Evolutionary conservation across 1,140 invertebrate genomes (phyloP).

Genomic region (Hermetia illucens): DNA sequence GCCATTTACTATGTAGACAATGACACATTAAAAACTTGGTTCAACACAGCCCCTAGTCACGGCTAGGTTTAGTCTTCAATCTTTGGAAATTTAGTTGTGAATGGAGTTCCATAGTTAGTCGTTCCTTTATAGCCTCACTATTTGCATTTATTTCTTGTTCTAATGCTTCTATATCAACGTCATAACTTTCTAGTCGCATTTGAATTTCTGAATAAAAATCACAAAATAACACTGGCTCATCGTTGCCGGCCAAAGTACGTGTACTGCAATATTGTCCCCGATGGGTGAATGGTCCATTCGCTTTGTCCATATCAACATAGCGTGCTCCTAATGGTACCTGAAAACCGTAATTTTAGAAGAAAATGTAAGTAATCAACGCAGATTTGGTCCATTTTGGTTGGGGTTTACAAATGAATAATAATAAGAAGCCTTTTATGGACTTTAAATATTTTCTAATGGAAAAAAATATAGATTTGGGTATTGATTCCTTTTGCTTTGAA

Average conservation of each 20-base stretch:
- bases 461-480: no score
- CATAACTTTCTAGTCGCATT: constrained; percentile 26
- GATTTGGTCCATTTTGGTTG: no score
- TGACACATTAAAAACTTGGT: no score
- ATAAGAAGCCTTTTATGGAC: no score
- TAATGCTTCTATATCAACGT: constrained; percentile 21
- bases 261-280: constrained; percentile 27
- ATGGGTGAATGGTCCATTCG: constrained; percentile 18
- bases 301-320: constrained; percentile 8
- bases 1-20: no score
- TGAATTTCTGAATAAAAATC: constrained; percentile 30
- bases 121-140: constrained; percentile 21
- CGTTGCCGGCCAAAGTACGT: constrained; percentile 16
- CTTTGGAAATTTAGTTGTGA: constrained; percentile 11
- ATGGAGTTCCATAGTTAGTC: constrained; percentile 21
- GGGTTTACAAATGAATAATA: no score
- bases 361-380: neutral
- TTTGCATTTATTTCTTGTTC: constrained; percentile 23
- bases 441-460: no score
- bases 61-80: neutral
- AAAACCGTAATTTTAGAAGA: neutral
- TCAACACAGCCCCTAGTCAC: no score
- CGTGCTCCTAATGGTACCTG: constrained; percentile 14
- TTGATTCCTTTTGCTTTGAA: no score
- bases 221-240: constrained; percentile 27